Base-by-base conservation (phyloP, 2,888 invertebrate species). In the Prostheceraeus crozeri region DNA sequence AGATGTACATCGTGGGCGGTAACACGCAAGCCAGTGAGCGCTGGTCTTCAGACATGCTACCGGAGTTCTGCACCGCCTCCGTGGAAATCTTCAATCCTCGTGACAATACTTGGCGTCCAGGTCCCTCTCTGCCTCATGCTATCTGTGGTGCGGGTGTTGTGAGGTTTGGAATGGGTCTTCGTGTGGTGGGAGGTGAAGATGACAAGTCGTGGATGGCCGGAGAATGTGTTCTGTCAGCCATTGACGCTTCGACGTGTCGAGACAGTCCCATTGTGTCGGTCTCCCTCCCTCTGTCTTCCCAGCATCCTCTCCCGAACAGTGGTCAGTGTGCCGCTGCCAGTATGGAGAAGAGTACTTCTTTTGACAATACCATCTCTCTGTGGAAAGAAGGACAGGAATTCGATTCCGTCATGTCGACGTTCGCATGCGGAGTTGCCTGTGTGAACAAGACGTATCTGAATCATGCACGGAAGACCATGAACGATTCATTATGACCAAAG, bases 191-290 rank as follows among this genome's bases (percentile, higher is more conserved):
- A 1, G 73, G 73, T 1, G 73, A 73, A 57, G 73, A 74, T 64
- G 73, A 73, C 64, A 71, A 72, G 59, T 71, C 72, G 61, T 73
- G 73, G 73, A 73, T 74, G 73, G 72, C 72, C 0, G 73, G 74
- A 1, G 64, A 71, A 33, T 72, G 70, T 61, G 69, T 69, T 67
- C 66, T 74, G 55, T 65, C 68, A 51, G 65, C 64, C 4, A 56
- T 57, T 1, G 67, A 67, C 48, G n/a, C n/a, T n/a, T n/a, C n/a
- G n/a, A n/a, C n/a, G n/a, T n/a, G n/a, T n/a, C n/a, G n/a, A n/a
- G n/a, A n/a, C n/a, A n/a, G n/a, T n/a, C n/a, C n/a, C n/a, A n/a
- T n/a, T n/a, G n/a, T n/a, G n/a, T n/a, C n/a, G n/a, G n/a, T n/a
- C n/a, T n/a, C n/a, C n/a, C n/a, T n/a, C n/a, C n/a, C n/a, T n/a